Percentiles rank a stretch among this genome's conserved stretches.
Evolutionary conservation across 2,797 vertebrate genomes (phyloP).

Genomic region (Melanotaenia nigrans): DNA sequence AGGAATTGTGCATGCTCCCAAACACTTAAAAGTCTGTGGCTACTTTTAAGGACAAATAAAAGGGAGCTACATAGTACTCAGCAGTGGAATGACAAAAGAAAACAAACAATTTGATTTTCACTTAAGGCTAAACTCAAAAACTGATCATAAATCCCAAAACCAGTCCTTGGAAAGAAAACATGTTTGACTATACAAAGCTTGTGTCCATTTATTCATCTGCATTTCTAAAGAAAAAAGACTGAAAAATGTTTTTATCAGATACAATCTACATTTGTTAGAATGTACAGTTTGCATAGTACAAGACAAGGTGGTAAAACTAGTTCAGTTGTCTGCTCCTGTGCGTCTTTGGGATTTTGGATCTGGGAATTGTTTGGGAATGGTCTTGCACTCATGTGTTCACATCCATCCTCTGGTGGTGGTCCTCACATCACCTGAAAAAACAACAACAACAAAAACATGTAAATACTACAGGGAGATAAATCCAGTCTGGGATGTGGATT

Average conservation of each 20-base stretch:
- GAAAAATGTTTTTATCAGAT: slow-evolving; percentile 84
- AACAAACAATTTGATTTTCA: slow-evolving; percentile 78
- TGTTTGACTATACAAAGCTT: slow-evolving; percentile 83
- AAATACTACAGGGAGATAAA: not conserved
- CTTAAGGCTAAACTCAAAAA: slow-evolving; percentile 72
- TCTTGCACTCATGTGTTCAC: slow-evolving; percentile 17
- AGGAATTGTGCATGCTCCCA: slow-evolving; percentile 41
- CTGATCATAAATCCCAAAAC: slow-evolving; percentile 82
- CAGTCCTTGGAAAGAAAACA: slow-evolving; percentile 69
- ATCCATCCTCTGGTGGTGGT: slow-evolving; percentile 31
- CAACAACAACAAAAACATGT: slow-evolving; percentile 4
- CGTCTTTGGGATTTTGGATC: slow-evolving; percentile 90
- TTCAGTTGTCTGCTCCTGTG: slow-evolving; percentile 83
- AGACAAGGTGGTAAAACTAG: slow-evolving; percentile 84
- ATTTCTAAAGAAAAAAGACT: slow-evolving; percentile 87
- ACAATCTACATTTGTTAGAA: slow-evolving; percentile 89
- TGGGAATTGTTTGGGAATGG: slow-evolving; percentile 53
- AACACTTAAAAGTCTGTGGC: slow-evolving; percentile 59
- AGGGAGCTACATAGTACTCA: slow-evolving; percentile 71
- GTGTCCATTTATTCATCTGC: slow-evolving; percentile 74
- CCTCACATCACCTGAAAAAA: slow-evolving; percentile 77
- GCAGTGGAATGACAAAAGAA: slow-evolving; percentile 81
- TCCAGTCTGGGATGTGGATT: not conserved
- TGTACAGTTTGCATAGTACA: slow-evolving; percentile 99
- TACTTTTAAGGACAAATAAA: slow-evolving; percentile 65